Conservation (phyloP, 1,140 invertebrate genomes). For the Globodera ellingtonae region DNA sequence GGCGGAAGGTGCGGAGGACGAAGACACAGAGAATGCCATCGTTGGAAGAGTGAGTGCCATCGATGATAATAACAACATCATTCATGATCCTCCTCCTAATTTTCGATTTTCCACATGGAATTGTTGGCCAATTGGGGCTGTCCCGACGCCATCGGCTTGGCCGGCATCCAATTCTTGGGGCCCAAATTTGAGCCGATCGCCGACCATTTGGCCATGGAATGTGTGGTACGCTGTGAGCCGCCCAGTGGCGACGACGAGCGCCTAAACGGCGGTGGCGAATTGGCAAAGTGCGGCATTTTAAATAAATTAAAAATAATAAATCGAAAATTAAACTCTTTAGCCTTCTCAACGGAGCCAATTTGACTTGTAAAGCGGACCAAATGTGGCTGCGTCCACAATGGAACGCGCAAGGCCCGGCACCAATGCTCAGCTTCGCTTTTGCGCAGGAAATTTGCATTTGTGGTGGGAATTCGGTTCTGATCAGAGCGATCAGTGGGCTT, state of each 20-base stretch:
- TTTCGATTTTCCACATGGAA: constrained; percentile 67
- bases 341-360: constrained; percentile 23
- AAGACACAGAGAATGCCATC: constrained; percentile 9
- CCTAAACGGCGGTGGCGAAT: not conserved
- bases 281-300: constrained; percentile 20
- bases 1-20: not conserved
- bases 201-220: constrained; percentile 49
- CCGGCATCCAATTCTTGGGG: constrained; percentile 68
- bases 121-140: constrained; percentile 69
- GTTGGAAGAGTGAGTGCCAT: not conserved
- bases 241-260: constrained; percentile 15
- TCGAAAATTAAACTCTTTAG: not conserved
- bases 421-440: constrained; percentile 68
- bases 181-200: constrained; percentile 65
- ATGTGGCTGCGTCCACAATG: constrained; percentile 68
- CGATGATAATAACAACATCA: not conserved
- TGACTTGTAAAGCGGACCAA: constrained; percentile 67
- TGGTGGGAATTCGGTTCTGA: constrained; percentile 64
- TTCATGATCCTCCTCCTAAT: not conserved
- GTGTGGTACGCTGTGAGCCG: constrained; percentile 61
- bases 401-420: constrained; percentile 53
- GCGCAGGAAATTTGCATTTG: constrained; percentile 71
- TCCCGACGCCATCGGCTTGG: constrained; percentile 67
- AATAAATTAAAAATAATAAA: too few relatives aligned
- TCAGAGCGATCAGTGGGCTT: too few relatives aligned